phyloP scores from a whole-genome alignment of 1,140 invertebrate species.

The Ctenoplectra terminalis region DNA sequence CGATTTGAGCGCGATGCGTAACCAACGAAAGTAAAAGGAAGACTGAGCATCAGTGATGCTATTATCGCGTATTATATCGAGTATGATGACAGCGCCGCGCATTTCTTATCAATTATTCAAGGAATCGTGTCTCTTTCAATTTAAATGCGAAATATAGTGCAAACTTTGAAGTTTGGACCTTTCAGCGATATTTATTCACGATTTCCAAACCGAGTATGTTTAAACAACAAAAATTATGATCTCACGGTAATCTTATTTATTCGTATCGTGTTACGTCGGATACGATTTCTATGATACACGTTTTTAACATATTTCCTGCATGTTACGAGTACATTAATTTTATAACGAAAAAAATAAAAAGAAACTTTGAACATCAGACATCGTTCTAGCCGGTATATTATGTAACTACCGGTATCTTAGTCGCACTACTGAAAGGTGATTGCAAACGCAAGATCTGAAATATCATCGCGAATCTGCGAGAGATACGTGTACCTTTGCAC shows the following conservation, averaged over 20 bases:
- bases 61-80: conserved; percentile 28
- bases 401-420: background rate
- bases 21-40: conserved; percentile 1
- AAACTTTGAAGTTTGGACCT: conserved; percentile 70
- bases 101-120: conserved; percentile 17
- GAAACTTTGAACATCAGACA: no score
- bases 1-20: conserved; percentile 9
- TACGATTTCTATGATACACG: conserved; percentile 11
- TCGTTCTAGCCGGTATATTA: background rate
- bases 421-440: background rate
- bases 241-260: conserved; percentile 6
- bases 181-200: background rate
- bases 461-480: background rate
- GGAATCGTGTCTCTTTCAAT: background rate
- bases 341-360: background rate
- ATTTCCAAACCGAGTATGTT: background rate
- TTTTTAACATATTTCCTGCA: background rate
- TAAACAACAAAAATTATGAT: background rate
- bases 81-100: background rate
- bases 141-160: background rate
- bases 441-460: background rate
- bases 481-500: background rate
- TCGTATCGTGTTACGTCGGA: background rate
- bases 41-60: conserved; percentile 49
- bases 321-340: background rate